phyloP scores from a whole-genome alignment of 2,797 vertebrate species.

The Lagodon rhomboides region DNA sequence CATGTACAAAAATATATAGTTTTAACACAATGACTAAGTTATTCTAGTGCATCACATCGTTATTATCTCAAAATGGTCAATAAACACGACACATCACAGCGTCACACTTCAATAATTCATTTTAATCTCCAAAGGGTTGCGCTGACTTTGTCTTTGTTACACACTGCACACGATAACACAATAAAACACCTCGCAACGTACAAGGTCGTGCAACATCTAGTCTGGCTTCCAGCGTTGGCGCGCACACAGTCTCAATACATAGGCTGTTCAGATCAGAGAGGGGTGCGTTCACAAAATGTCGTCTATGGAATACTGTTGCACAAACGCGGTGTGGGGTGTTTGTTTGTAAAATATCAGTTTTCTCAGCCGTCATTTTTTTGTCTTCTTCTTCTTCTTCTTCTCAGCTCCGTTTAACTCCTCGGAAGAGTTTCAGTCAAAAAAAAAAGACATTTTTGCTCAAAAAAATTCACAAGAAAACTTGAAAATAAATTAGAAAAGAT shows the following conservation, averaged over 20 bases:
- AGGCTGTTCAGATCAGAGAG: conserved; percentile 36
- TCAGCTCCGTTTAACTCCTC: conserved; percentile 17
- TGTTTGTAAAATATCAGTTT: conserved; percentile 27
- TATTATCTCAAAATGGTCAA: neutral
- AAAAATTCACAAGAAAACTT: neutral
- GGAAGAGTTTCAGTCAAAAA: conserved; percentile 53
- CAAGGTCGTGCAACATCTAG: conserved; percentile 79
- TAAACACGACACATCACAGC: conserved; percentile 7
- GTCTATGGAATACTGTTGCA: conserved; percentile 57
- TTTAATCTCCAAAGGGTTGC: conserved; percentile 78
- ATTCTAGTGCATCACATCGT: too few species aligned
- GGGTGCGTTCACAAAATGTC: conserved; percentile 48
- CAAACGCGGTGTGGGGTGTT: conserved; percentile 36
- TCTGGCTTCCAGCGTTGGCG: conserved; percentile 59
- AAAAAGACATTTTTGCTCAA: conserved; percentile 16
- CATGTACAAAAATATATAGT: too few species aligned
- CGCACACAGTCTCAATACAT: conserved; percentile 41
- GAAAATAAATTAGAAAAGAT: neutral
- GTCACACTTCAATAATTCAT: conserved; percentile 72
- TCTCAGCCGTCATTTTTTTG: conserved; percentile 23
- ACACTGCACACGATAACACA: conserved; percentile 78
- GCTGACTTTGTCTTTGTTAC: conserved; percentile 75
- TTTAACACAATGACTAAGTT: too few species aligned
- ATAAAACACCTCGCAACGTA: conserved; percentile 75
- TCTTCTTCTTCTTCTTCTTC: neutral